A percentile compares a stretch with the other conserved stretches of the same genome.
phyloP scores from a whole-genome alignment of 1,140 invertebrate species.

The Platyura marginata region DNA sequence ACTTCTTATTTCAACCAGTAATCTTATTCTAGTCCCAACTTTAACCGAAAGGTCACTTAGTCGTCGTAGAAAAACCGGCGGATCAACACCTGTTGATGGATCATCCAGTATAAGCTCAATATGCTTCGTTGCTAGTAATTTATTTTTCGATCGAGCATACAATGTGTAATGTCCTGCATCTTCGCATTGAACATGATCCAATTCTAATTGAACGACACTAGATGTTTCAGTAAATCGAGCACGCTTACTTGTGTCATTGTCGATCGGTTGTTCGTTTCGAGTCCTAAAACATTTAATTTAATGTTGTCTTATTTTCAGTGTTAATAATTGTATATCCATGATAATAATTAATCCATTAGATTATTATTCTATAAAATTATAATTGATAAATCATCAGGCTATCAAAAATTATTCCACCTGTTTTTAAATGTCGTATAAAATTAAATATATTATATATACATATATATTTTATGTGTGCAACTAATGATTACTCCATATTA shows the following conservation, averaged over 20 bases:
- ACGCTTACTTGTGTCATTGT: conserved; percentile 22
- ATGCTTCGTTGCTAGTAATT: conserved; percentile 16
- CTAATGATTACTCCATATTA: too few relatives aligned
- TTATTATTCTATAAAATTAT: background rate
- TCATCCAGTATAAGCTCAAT: conserved; percentile 23
- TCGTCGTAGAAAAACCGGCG: conserved; percentile 55
- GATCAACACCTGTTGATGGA: conserved; percentile 37
- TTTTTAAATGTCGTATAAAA: background rate
- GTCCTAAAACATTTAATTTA: conserved; percentile 10
- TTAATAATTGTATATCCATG: background rate
- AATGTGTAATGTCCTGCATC: conserved; percentile 23
- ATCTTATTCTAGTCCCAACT: conserved; percentile 63
- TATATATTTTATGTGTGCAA: too few relatives aligned
- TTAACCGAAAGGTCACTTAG: conserved; percentile 66
- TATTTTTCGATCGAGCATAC: conserved; percentile 19
- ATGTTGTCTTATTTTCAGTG: background rate
- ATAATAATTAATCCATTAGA: background rate
- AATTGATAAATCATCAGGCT: background rate
- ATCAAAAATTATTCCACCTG: background rate
- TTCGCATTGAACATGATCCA: conserved; percentile 23
- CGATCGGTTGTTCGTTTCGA: conserved; percentile 19
- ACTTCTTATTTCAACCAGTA: conserved; percentile 65
- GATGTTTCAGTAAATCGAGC: conserved; percentile 23
- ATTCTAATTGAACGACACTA: conserved; percentile 22
- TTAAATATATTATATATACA: background rate